These are phyloP conservation scores for Columbina picui DNA, from an alignment of 2,113 vertebrate species.

Conservation along the genomic window DNA sequence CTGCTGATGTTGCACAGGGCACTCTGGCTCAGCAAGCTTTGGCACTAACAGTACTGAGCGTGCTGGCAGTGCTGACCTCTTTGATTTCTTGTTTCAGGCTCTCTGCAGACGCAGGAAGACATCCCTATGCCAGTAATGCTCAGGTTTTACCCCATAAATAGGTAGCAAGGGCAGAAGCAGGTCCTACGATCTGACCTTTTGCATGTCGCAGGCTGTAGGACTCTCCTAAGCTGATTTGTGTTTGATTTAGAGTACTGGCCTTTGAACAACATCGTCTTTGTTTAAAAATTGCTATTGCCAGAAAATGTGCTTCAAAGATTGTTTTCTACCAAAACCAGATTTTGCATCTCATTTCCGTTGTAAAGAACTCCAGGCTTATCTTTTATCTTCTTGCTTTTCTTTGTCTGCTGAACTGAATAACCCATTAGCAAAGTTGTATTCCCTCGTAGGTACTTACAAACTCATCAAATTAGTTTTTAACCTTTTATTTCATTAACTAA, in stretches of 20 bases:
- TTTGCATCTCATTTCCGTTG: not conserved
- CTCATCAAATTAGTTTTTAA: not conserved
- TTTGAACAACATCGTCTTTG: not conserved
- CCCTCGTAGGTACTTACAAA: not conserved
- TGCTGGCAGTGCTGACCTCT: not conserved
- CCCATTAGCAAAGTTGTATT: not conserved
- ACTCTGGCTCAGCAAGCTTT: not conserved
- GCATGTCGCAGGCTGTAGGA: not conserved
- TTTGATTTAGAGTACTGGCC: not conserved
- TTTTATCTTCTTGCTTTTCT: not conserved
- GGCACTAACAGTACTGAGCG: not conserved
- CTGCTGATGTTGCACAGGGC: not conserved
- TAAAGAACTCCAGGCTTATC: not conserved
- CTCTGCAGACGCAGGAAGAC: not conserved
- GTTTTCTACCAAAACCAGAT: not conserved
- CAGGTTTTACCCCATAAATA: not conserved
- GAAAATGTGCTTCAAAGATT: not conserved
- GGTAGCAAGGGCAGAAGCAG: not conserved
- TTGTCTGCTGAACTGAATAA: not conserved
- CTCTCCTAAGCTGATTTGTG: not conserved
- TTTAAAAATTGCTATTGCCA: not conserved
- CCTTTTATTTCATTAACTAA: constrained; percentile 33
- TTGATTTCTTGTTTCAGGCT: not conserved
- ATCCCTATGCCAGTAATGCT: not conserved
- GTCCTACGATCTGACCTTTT: not conserved